phyloP scores from a whole-genome alignment of 1,140 invertebrate genomes.

The Grapholita molesta region DNA sequence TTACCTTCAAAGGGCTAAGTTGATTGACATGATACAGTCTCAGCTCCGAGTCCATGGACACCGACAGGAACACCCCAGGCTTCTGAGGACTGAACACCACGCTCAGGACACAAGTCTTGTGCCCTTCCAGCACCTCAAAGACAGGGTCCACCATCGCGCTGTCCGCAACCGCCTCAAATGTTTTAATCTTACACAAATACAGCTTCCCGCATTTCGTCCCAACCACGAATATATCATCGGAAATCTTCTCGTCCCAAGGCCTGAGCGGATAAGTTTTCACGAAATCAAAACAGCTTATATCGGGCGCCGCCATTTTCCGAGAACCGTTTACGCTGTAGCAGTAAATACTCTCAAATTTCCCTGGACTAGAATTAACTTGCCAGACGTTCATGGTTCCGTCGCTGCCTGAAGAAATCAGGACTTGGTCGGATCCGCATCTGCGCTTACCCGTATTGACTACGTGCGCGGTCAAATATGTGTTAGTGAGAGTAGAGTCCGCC shows the following conservation, averaged over 20 bases:
- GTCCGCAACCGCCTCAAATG: conserved; percentile 12
- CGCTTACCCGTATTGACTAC: conserved; percentile 52
- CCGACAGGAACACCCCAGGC: conserved; percentile 49
- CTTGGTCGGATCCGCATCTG: conserved; percentile 53
- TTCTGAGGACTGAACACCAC: conserved; percentile 52
- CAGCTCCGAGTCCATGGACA: conserved; percentile 60
- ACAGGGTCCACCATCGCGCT: conserved; percentile 43
- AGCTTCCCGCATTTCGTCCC: conserved; percentile 48
- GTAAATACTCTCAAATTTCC: conserved; percentile 51
- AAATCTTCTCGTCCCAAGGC: conserved; percentile 39
- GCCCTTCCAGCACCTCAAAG: conserved; percentile 45
- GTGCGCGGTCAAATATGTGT: conserved; percentile 49
- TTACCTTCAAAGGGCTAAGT: conserved; percentile 49
- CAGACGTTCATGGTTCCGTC: conserved; percentile 57
- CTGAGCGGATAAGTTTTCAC: conserved; percentile 45
- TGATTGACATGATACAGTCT: conserved; percentile 56
- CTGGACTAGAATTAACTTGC: conserved; percentile 49
- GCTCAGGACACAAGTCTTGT: conserved; percentile 49
- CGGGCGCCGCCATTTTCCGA: conserved; percentile 28
- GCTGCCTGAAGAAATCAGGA: conserved; percentile 50
- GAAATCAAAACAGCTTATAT: conserved; percentile 63
- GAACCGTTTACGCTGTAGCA: conserved; percentile 46
- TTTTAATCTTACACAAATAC: conserved; percentile 46
- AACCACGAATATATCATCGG: conserved; percentile 52
- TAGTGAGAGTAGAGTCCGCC: conserved; percentile 51